Base-by-base conservation (phyloP, 2,797 vertebrate genomes). In the Cuculus canorus region DNA sequence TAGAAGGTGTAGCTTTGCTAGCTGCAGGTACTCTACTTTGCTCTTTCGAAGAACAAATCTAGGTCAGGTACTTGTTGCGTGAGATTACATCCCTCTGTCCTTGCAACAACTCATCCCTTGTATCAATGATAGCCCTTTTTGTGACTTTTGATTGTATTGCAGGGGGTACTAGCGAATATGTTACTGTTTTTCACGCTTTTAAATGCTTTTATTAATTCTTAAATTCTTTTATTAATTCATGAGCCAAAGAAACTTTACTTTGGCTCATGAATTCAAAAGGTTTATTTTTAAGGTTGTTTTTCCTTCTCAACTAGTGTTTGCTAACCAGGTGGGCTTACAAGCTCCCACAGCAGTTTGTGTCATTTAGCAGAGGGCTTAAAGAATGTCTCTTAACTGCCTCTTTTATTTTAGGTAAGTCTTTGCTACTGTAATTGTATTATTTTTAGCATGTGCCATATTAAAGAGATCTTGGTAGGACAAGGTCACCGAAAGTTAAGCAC, bases 401-500 rank as follows among this genome's bases (percentile, higher is more conserved):
- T 95, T 59, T 86, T 79, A 66, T 90, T 96, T 94, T 91, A 73
- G 70, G 56, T 96, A 80, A 92, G 79, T 47, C 45, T 89, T 95
- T 47, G 56, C 71, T 91, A 57, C 91, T 96, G 30, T 90, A 97
- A 93, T 89, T 81, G 86, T 80, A 81, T 95, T 96, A 93, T 96
- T 97, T 97, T 97, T 96, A 96, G 94, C 64, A 53, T 7, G 16
- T 2, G 13, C 84, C 79, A 30, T 95, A 90, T 94, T 95, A 86
- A 93, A 94, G 90, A 95, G 90, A 93, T 94, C 37, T 89, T 96
- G 50, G 5, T 19, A 91, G 91, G 53, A 76, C 57, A 96, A 90
- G 96, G 96, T 97, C 96, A 95, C 41, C 33, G 61, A 66, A 94
- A 96, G 95, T 97, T 96, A 96, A 97, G 78, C 95, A 2, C 90